Evolutionary conservation across 2,113 vertebrate species (phyloP).

Genomic region (Scatophagus argus): DNA sequence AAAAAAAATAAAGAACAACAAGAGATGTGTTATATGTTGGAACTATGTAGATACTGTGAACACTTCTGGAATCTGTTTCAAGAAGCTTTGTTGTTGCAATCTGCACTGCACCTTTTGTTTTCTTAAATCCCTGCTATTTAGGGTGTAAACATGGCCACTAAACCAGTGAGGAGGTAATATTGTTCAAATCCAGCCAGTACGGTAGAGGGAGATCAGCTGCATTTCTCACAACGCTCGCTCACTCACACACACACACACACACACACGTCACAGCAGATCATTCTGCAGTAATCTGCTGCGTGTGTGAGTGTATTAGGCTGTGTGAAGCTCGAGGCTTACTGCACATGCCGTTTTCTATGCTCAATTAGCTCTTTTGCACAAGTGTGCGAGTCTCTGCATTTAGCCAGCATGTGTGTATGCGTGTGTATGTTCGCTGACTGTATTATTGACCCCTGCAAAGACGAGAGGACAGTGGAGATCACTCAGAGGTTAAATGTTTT

Average conservation of each 20-base stretch:
- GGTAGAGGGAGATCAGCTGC: conserved; percentile 14
- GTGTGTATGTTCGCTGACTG: neutral
- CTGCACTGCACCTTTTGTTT: neutral
- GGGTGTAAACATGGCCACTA: neutral
- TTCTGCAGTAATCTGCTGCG: conserved; percentile 52
- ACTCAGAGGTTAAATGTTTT: conserved; percentile 68
- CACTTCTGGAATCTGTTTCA: neutral
- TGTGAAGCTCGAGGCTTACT: neutral
- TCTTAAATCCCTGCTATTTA: neutral
- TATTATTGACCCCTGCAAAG: conserved; percentile 23
- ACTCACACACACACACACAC: conserved; percentile 9
- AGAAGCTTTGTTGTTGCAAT: neutral
- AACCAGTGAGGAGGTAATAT: neutral
- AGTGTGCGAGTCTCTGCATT: conserved; percentile 11
- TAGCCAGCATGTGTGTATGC: neutral
- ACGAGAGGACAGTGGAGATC: conserved; percentile 49
- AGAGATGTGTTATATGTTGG: neutral
- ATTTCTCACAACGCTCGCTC: conserved; percentile 1
- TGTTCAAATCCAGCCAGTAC: neutral
- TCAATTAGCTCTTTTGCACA: conserved; percentile 28
- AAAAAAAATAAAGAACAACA: neutral
- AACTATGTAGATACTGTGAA: neutral
- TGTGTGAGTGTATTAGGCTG: conserved; percentile 29
- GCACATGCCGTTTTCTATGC: conserved; percentile 27
- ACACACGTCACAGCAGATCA: conserved; percentile 37